Base-by-base conservation (phyloP, 2,113 vertebrate species). In the Coracopsis vasa region DNA sequence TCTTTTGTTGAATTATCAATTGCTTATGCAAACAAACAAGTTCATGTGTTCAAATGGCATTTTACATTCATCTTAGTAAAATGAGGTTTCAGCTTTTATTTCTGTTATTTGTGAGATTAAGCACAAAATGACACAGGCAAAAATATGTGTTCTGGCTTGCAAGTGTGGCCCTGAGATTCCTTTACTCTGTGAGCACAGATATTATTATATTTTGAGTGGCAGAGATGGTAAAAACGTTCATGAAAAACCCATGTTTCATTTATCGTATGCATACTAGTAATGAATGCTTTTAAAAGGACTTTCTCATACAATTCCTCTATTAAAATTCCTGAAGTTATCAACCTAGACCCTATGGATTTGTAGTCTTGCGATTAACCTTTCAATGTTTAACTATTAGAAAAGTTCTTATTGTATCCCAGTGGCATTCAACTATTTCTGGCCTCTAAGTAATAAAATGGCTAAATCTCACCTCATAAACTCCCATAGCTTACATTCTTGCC, bases 241-340 rank as follows among this genome's bases (percentile, higher is more conserved):
- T 78, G 54, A 70, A 84, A 75, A 78, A 72, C 67, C 5, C 15
- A 31, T 21, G 69, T 39, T 53, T 10, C 4, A 28, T 28, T 90
- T 82, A 21, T 81, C 86, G 48, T 72, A 56, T 64, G 19, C 20
- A 64, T 67, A 70, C 8, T 4, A 71, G 23, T 39, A 83, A 60
- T 47, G 9, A 65, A 8, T 10, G 10, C 2, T 84, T 92, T 88
- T 37, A 88, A 92, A 70, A 0, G 3, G 70, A 81, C 14, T 84
- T 81, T 73, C 67, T 90, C 54, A 80, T 78, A 56, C 44, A 81
- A 86, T 86, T 91, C 56, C 56, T 51, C 82, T 72, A 33, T 92
- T 75, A 95, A 96, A 96, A 97, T 95, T 96, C 86, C 83, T 92
- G 11, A 83, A 84, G 64, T 80, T 93, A 88, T 93, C 92, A 88